These are phyloP conservation scores for Pegoplata infirma DNA, from an alignment of 2,888 invertebrate species.

Conservation along the genomic window DNA sequence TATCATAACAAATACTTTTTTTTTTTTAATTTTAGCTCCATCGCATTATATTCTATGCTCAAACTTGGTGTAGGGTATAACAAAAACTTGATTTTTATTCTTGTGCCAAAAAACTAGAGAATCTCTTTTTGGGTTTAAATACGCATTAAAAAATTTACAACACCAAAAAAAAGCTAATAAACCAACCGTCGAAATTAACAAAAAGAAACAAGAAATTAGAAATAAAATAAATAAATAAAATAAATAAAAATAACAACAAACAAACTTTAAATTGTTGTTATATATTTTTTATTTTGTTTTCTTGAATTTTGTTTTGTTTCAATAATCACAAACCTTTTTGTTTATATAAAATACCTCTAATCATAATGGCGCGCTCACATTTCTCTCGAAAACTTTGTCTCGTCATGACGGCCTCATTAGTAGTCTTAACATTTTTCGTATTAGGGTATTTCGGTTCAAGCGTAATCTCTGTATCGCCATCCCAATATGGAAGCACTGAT, in stretches of 20 bases:
- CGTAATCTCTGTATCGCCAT: conserved; percentile 65
- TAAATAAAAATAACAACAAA: not conserved
- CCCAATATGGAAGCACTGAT: conserved; percentile 67
- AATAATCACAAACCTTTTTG: not conserved
- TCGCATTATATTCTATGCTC: too few relatives aligned
- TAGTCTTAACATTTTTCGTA: conserved; percentile 71
- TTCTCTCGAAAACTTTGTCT: conserved; percentile 73
- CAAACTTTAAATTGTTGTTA: not conserved
- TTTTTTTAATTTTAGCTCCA: too few relatives aligned
- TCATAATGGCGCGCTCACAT: conserved; percentile 74
- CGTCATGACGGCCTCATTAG: conserved; percentile 73
- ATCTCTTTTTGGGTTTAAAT: not conserved
- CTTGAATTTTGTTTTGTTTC: not conserved
- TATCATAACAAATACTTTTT: too few relatives aligned
- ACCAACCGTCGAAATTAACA: not conserved
- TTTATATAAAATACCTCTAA: conserved; percentile 53
- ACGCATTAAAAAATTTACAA: too few relatives aligned
- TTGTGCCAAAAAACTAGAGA: not conserved
- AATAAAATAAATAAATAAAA: too few relatives aligned
- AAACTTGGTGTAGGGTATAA: not conserved
- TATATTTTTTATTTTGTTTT: not conserved
- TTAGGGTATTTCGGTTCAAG: conserved; percentile 71
- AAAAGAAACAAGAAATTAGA: not conserved
- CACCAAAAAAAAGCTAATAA: not conserved
- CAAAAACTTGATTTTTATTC: not conserved